Conservation (phyloP, 2,113 vertebrate genomes). For the Zeus faber region DNA sequence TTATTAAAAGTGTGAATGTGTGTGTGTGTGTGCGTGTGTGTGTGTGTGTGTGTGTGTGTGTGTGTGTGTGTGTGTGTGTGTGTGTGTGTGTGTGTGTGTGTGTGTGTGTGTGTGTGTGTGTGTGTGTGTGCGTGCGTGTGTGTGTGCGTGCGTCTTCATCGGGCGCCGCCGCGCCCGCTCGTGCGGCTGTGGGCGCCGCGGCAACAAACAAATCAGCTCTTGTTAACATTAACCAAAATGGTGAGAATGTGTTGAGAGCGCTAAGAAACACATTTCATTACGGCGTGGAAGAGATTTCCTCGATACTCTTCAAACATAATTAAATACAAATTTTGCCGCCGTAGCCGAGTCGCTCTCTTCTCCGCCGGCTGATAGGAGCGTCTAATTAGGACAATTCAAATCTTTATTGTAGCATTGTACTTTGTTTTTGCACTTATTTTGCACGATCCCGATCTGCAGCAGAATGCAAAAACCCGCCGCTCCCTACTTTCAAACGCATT, state of each 20-base stretch:
- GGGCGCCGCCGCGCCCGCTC: no score
- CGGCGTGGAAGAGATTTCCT: background rate
- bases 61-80: conserved; percentile 13
- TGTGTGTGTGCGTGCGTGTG: background rate
- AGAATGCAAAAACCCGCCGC: background rate
- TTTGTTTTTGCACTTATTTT: background rate
- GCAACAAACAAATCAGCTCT: background rate
- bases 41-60: conserved; percentile 6
- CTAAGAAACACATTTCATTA: background rate
- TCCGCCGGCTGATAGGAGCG: background rate
- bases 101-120: conserved; percentile 2
- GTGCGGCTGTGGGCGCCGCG: background rate
- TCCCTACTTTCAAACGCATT: no score
- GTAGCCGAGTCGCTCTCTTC: background rate
- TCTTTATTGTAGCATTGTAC: background rate
- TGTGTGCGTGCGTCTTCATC: background rate
- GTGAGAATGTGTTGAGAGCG: background rate
- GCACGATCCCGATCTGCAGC: background rate
- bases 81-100: conserved; percentile 8
- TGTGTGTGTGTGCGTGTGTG: background rate
- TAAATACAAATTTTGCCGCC: background rate
- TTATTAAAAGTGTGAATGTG: no score
- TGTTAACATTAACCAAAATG: no score
- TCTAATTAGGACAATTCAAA: background rate
- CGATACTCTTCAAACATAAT: background rate